Evolutionary conservation across 1,140 invertebrate species (phyloP).

Genomic region (Drosophila sproati): DNA sequence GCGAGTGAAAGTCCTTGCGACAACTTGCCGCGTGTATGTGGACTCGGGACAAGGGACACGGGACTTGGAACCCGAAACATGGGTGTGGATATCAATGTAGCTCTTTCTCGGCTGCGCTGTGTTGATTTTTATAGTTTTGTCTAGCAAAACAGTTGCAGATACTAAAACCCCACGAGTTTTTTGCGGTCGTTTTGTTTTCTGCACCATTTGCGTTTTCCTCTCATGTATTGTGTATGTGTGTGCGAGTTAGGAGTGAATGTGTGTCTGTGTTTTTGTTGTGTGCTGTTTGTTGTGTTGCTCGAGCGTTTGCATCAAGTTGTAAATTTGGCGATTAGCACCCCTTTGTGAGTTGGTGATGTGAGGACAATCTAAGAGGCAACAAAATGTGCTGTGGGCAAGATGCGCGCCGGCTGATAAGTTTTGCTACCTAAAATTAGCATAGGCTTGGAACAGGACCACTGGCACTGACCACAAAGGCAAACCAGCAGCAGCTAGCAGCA

Average conservation of each 20-base stretch:
- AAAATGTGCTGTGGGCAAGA: constrained; percentile 57
- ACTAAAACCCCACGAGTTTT: constrained; percentile 39
- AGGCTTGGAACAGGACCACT: constrained; percentile 46
- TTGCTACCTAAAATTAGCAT: constrained; percentile 73
- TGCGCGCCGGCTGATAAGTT: constrained; percentile 79
- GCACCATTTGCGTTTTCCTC: constrained; percentile 76
- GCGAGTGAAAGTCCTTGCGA: constrained; percentile 64
- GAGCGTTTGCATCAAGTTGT: constrained; percentile 76
- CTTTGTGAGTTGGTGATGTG: constrained; percentile 65
- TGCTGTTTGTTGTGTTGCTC: constrained; percentile 12
- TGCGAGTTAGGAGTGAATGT: constrained; percentile 1
- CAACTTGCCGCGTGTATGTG: constrained; percentile 20
- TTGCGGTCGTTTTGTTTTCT: constrained; percentile 83
- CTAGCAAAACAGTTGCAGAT: constrained; percentile 53
- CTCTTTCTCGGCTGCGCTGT: constrained; percentile 46
- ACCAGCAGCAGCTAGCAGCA: constrained; percentile 23
- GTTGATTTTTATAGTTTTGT: constrained; percentile 77
- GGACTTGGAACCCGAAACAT: constrained; percentile 3
- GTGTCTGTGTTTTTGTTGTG: constrained; percentile 15
- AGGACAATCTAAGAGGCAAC: constrained; percentile 66
- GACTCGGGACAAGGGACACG: constrained; percentile 1
- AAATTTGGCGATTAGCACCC: constrained; percentile 84
- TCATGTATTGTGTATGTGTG: constrained; percentile 21
- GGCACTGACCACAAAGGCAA: constrained; percentile 20
- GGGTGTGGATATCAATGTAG: constrained; percentile 39